Base-by-base conservation (phyloP, 2,888 invertebrate species). In the Drosophila leonis region DNA sequence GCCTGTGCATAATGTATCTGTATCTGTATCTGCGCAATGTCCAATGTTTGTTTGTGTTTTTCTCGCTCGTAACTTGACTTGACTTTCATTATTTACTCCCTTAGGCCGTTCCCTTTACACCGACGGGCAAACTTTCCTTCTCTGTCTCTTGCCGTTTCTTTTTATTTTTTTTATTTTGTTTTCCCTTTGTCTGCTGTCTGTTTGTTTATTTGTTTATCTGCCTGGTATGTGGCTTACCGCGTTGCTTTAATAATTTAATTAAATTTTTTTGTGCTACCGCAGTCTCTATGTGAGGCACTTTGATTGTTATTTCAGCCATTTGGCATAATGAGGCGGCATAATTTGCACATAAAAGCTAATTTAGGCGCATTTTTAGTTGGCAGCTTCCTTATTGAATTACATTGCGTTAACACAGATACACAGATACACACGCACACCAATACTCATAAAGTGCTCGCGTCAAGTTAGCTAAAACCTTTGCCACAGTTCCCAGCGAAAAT, bases 1-100 rank as follows among this genome's bases (percentile, higher is more conserved):
- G 82, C 68, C 85, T 87, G 85, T 79, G 85, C 85, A 88, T 83
- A 82, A 89, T 89, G 88, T 84, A 87, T 84, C 72, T 87, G 24
- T 24, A 24, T 24, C 24, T 24, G 66, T 75, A 83, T 65, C 79
- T 72, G 59, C 60, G 62, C 63, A 39, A 55, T 78, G 75, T 74
- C 68, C 79, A 61, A 75, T 68, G 65, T 56, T 66, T 75, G 71
- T 67, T 65, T 78, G 51, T 52, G 77, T 63, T 48, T 44, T 80
- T 63, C 37, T 67, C 54, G 55, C 62, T 78, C 63, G 59, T 68
- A 68, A 64, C 75, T 75, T 54, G 73, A 67, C 78, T 73, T 80
- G 78, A 80, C 77, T 78, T 80, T 80, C 72, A 72, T 76, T 79
- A 75, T 76, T 79, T 75, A 79, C 49, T 64, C 63, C 78, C 60